These are phyloP conservation scores for Acanthis flammea DNA, from an alignment of 2,797 vertebrate species.

Conservation along the genomic window DNA sequence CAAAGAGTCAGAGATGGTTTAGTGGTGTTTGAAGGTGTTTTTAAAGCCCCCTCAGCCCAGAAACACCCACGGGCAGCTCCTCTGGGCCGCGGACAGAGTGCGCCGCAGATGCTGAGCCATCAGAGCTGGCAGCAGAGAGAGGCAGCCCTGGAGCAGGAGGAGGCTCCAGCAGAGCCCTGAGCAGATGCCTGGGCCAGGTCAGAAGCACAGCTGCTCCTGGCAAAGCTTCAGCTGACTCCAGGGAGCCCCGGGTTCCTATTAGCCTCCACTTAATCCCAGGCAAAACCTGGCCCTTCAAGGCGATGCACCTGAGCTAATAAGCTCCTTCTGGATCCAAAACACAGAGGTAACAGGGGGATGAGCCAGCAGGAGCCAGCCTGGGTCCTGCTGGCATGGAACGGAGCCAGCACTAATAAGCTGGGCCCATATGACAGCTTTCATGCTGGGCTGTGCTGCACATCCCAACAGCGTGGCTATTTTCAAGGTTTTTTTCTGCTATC, in stretches of 20 bases:
- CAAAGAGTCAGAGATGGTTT: fast-evolving
- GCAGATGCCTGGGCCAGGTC: background rate
- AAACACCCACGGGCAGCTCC: fast-evolving
- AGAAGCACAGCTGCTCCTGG: background rate
- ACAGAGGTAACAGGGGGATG: background rate
- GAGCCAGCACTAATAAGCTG: slow-evolving; percentile 35
- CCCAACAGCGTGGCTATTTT: background rate
- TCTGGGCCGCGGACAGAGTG: background rate
- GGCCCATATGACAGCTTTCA: background rate
- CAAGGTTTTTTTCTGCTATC: background rate
- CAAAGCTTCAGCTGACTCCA: background rate
- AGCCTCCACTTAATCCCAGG: background rate
- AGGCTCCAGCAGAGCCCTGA: background rate
- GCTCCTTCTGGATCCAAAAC: background rate
- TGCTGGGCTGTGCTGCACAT: background rate
- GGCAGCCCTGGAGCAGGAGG: background rate
- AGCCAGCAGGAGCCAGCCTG: slow-evolving; percentile 4
- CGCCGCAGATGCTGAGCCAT: background rate
- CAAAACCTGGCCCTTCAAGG: slow-evolving; percentile 8
- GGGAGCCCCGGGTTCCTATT: background rate
- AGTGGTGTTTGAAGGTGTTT: background rate
- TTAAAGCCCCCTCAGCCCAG: background rate
- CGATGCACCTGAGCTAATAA: slow-evolving; percentile 1
- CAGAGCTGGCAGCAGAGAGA: background rate
- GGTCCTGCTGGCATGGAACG: fast-evolving